Evolutionary conservation across 53 echinoderm and acorn worm species (phyloP).

Genomic region (Arbacia lixula): DNA sequence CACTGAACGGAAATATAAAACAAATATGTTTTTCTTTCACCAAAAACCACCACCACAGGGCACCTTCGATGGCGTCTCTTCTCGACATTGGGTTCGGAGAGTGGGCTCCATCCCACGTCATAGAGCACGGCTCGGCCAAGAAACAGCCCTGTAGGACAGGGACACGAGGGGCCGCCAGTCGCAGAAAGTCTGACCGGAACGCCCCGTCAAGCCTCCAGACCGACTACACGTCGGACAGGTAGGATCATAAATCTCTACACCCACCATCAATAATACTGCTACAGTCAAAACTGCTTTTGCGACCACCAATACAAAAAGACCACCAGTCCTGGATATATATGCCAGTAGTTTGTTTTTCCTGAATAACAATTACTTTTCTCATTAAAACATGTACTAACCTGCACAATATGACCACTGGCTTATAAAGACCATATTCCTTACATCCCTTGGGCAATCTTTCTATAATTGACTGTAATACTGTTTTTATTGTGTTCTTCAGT

Average conservation of each 20-base stretch:
- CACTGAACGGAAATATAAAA: no score
- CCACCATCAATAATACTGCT: neutral
- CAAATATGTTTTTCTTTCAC: neutral
- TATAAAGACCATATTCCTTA: no score
- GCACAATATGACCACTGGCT: no score
- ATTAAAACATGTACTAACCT: no score
- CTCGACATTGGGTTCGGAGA: slow-evolving; percentile 39
- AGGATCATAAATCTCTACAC: neutral
- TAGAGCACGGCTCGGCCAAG: slow-evolving; percentile 3
- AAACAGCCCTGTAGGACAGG: slow-evolving; percentile 34
- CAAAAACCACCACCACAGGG: slow-evolving; percentile 6
- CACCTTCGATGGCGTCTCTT: slow-evolving; percentile 12
- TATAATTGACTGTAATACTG: no score
- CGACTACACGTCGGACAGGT: slow-evolving; percentile 19
- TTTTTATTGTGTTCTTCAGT: no score
- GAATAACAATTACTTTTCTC: no score
- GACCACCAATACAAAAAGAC: no score
- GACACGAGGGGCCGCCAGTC: neutral
- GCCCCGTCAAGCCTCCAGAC: slow-evolving; percentile 11
- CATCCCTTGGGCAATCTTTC: no score
- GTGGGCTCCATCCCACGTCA: slow-evolving; percentile 4
- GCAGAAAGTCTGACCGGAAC: slow-evolving; percentile 34
- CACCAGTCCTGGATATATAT: no score
- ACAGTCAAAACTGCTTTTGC: no score
- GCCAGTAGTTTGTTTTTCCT: no score